A percentile compares a stretch with the other conserved stretches of the same genome.
Evolutionary conservation across 2,113 vertebrate species (phyloP).

Genomic region (Grus americana): DNA sequence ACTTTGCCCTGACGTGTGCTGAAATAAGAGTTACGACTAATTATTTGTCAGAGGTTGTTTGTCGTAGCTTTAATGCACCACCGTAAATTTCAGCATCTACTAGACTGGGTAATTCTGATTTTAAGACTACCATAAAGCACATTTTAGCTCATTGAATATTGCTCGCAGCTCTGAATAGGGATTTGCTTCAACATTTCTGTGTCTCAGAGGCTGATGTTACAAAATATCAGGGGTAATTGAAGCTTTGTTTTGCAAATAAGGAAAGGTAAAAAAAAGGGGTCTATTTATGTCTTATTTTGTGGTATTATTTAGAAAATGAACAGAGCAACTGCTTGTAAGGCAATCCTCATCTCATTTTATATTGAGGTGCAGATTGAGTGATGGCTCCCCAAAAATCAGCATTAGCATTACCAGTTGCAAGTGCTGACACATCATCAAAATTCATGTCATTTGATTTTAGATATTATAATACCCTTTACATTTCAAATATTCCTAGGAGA

Average conservation of each 20-base stretch:
- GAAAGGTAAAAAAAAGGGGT: neutral
- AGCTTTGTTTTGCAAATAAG: neutral
- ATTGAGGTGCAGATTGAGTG: neutral
- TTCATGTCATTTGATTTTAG: slow-evolving; percentile 19
- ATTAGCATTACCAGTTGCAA: neutral
- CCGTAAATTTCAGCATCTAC: neutral
- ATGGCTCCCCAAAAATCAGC: neutral
- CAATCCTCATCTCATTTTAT: neutral
- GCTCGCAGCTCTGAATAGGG: neutral
- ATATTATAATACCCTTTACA: neutral
- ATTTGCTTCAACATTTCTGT: neutral
- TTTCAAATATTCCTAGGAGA: slow-evolving; percentile 45
- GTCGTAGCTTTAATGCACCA: neutral
- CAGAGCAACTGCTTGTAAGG: neutral
- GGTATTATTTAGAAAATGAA: neutral
- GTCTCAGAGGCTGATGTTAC: neutral
- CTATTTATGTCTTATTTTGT: neutral
- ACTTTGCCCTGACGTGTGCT: neutral
- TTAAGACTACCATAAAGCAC: slow-evolving; percentile 2
- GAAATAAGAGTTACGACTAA: neutral
- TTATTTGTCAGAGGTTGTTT: slow-evolving; percentile 17
- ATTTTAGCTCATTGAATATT: neutral
- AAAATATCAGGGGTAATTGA: slow-evolving; percentile 3
- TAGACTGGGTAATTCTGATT: neutral
- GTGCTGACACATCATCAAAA: slow-evolving; percentile 31